A percentile compares a stretch with the other conserved stretches of the same genome.
phyloP scores from a whole-genome alignment of 2,113 vertebrate species.

The Jaculus jaculus region DNA sequence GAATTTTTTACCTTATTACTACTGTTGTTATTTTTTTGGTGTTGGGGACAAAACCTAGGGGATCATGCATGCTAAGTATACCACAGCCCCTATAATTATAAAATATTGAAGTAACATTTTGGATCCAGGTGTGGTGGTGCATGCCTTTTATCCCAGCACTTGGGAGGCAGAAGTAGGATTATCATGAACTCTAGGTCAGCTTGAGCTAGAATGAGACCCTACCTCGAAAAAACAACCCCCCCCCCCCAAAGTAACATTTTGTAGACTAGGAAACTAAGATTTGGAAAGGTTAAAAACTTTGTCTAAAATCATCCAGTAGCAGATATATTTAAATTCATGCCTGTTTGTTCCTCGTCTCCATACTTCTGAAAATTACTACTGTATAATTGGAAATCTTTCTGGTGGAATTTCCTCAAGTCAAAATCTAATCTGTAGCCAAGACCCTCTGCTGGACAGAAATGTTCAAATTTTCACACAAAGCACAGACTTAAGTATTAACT shows the following conservation, averaged over 20 bases:
- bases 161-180: too few species aligned
- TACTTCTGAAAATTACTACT: background rate
- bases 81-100: background rate
- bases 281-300: background rate
- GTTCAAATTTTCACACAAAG: slow-evolving; percentile 17
- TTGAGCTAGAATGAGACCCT: too few species aligned
- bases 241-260: too few species aligned
- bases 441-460: background rate
- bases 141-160: too few species aligned
- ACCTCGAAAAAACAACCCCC: too few species aligned
- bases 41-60: background rate
- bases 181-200: too few species aligned
- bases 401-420: background rate
- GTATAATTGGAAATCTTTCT: background rate
- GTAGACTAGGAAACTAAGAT: background rate
- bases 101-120: background rate
- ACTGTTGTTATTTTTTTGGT: background rate
- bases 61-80: background rate
- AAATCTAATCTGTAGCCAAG: slow-evolving; percentile 12
- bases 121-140: too few species aligned
- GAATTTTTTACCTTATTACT: background rate
- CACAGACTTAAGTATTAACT: background rate
- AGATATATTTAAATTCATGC: background rate
- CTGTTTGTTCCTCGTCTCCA: background rate
- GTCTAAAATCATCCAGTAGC: background rate